A percentile compares a stretch with the other conserved stretches of the same genome.
Conservation (phyloP, 2,113 vertebrate species). For the Kryptolebias marmoratus region DNA sequence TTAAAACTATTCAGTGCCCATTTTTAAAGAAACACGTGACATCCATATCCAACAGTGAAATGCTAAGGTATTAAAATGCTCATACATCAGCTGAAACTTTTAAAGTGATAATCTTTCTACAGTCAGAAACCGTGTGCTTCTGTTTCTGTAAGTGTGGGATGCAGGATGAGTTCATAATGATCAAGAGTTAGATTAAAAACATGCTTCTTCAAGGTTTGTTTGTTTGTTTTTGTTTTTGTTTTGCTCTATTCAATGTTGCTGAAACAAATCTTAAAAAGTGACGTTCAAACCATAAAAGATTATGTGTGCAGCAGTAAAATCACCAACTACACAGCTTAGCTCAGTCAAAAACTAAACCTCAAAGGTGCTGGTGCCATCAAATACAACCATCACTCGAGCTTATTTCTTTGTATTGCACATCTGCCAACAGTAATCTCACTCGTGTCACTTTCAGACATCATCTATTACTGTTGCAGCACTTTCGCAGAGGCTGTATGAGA, state of each 20-base stretch:
- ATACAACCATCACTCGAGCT: slow-evolving; percentile 41
- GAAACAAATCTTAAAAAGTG: not conserved
- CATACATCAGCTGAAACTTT: too few species aligned
- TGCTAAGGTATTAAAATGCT: too few species aligned
- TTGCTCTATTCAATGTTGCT: not conserved
- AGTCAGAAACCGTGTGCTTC: too few species aligned
- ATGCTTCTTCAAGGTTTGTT: not conserved
- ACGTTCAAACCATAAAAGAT: not conserved
- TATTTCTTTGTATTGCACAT: slow-evolving; percentile 37
- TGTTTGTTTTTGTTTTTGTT: too few species aligned
- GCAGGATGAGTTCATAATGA: not conserved
- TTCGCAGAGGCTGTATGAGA: slow-evolving; percentile 41
- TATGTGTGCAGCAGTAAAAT: not conserved
- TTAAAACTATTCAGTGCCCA: too few species aligned
- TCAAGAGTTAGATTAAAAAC: not conserved
- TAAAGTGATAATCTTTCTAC: too few species aligned
- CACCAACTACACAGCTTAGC: not conserved
- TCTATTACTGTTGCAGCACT: slow-evolving; percentile 45
- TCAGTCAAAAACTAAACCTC: slow-evolving; percentile 22
- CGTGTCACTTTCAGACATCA: slow-evolving; percentile 47
- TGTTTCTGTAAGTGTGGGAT: not conserved
- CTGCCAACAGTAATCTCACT: slow-evolving; percentile 49
- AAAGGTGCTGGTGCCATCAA: slow-evolving; percentile 1
- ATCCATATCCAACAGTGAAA: too few species aligned
- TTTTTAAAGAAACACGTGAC: too few species aligned